A percentile compares a stretch with the other conserved stretches of the same genome.
phyloP scores from a whole-genome alignment of 1,140 invertebrate species.

The Dreissena rostriformis region DNA sequence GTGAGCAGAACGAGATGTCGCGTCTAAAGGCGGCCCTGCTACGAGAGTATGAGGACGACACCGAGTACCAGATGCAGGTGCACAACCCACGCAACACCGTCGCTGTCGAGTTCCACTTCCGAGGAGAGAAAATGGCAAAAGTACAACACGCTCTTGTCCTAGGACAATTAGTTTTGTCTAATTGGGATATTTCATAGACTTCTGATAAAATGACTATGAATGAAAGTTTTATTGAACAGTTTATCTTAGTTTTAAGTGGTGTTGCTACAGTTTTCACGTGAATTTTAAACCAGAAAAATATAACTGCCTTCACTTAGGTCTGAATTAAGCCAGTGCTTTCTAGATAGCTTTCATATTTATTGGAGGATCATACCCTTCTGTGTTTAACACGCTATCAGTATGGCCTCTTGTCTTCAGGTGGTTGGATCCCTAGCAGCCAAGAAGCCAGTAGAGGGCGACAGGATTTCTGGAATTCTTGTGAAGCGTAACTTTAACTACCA shows the following conservation, averaged over 20 bases:
- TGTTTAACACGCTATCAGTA: too few relatives aligned
- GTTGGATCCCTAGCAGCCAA: conserved; percentile 95
- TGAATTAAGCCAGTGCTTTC: too few relatives aligned
- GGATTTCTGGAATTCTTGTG: conserved; percentile 95
- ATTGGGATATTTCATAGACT: too few relatives aligned
- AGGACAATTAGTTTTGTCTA: too few relatives aligned
- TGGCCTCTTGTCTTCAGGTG: conserved; percentile 81
- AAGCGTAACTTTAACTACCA: conserved; percentile 99
- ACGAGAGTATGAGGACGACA: conserved; percentile 96
- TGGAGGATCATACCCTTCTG: too few relatives aligned
- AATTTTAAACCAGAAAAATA: too few relatives aligned
- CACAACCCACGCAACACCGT: conserved; percentile 99
- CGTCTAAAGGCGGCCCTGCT: conserved; percentile 96
- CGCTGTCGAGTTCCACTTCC: conserved; percentile 94
- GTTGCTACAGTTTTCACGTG: too few relatives aligned
- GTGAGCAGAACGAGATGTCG: conserved; percentile 99
- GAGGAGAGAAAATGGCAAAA: conserved; percentile 99
- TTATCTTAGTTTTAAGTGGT: too few relatives aligned
- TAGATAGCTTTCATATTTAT: too few relatives aligned
- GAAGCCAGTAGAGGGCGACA: conserved; percentile 89
- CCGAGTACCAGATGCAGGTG: conserved; percentile 93
- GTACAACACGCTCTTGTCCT: conserved; percentile 80
- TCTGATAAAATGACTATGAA: too few relatives aligned
- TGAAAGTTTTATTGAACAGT: too few relatives aligned
- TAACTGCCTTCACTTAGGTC: too few relatives aligned